A percentile compares a stretch with the other conserved stretches of the same genome.
These are phyloP conservation scores for Melanchra persicariae DNA, from an alignment of 2,888 invertebrate genomes.

Conservation along the genomic window DNA sequence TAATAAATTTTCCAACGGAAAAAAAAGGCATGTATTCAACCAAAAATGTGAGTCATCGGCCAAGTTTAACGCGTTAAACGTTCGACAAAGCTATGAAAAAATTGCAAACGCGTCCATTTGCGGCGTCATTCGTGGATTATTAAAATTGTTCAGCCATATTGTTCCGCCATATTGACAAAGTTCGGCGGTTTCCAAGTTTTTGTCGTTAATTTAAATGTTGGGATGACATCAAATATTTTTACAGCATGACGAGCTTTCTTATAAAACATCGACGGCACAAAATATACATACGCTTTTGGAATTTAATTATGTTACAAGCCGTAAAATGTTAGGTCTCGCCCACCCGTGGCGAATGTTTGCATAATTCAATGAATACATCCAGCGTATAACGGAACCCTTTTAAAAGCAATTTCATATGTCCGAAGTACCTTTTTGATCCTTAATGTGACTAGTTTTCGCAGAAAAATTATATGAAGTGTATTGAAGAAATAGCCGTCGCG, in stretches of 20 bases:
- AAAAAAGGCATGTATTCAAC: slow-evolving; percentile 57
- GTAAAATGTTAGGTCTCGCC: slow-evolving; percentile 52
- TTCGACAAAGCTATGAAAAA: slow-evolving; percentile 77
- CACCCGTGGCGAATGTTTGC: slow-evolving; percentile 43
- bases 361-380: slow-evolving; percentile 61
- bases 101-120: slow-evolving; percentile 71
- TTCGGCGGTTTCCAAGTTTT: slow-evolving; percentile 75
- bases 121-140: slow-evolving; percentile 80
- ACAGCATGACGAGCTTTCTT: slow-evolving; percentile 63
- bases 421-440: slow-evolving; percentile 45
- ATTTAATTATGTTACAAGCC: slow-evolving; percentile 68
- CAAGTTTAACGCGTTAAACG: slow-evolving; percentile 71
- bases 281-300: slow-evolving; percentile 57
- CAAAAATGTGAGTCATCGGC: slow-evolving; percentile 71
- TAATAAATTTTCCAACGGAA: slow-evolving; percentile 46
- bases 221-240: slow-evolving; percentile 78
- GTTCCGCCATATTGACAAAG: slow-evolving; percentile 84
- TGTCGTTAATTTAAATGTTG: slow-evolving; percentile 81
- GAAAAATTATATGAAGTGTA: not conserved
- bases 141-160: slow-evolving; percentile 85
- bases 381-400: slow-evolving; percentile 50
- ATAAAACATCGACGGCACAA: slow-evolving; percentile 54
- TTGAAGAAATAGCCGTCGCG: not conserved
- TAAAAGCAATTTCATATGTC: slow-evolving; percentile 55
- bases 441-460: slow-evolving; percentile 20